Evolutionary conservation across 2,888 invertebrate species (phyloP).

Genomic region (Notodonta ziczac): DNA sequence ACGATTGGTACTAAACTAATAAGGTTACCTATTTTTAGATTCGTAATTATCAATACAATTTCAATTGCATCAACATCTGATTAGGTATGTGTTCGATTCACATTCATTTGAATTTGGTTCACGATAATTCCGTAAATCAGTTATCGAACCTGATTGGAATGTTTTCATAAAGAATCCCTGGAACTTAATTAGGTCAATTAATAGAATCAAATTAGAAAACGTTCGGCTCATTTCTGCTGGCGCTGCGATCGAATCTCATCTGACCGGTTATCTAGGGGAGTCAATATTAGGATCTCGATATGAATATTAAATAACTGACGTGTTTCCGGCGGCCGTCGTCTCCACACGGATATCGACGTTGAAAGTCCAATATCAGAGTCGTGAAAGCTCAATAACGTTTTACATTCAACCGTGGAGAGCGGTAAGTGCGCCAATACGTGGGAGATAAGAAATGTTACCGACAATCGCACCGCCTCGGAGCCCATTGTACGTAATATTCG

Average conservation of each 20-base stretch:
- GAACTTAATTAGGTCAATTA: conserved; percentile 13
- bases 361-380: conserved; percentile 63
- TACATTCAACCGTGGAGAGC: conserved; percentile 60
- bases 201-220: conserved; percentile 20
- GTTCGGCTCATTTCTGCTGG: conserved; percentile 10
- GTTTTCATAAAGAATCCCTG: too few relatives aligned
- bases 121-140: too few relatives aligned
- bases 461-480: conserved; percentile 57
- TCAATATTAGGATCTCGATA: conserved; percentile 46
- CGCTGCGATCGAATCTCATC: conserved; percentile 17
- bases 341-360: conserved; percentile 55
- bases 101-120: too few relatives aligned
- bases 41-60: too few relatives aligned
- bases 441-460: conserved; percentile 69
- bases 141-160: too few relatives aligned
- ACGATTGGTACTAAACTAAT: too few relatives aligned
- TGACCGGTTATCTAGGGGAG: conserved; percentile 28
- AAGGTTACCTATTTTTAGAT: too few relatives aligned
- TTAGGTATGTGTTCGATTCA: too few relatives aligned
- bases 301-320: conserved; percentile 58
- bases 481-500: conserved; percentile 56
- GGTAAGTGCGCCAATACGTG: conserved; percentile 66
- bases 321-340: conserved; percentile 43
- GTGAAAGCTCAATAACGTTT: conserved; percentile 69
- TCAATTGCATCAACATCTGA: too few relatives aligned